Percentiles rank a stretch among this genome's conserved stretches.
Conservation (phyloP, 2,113 vertebrate species). For the Malurus alboscapulatus region DNA sequence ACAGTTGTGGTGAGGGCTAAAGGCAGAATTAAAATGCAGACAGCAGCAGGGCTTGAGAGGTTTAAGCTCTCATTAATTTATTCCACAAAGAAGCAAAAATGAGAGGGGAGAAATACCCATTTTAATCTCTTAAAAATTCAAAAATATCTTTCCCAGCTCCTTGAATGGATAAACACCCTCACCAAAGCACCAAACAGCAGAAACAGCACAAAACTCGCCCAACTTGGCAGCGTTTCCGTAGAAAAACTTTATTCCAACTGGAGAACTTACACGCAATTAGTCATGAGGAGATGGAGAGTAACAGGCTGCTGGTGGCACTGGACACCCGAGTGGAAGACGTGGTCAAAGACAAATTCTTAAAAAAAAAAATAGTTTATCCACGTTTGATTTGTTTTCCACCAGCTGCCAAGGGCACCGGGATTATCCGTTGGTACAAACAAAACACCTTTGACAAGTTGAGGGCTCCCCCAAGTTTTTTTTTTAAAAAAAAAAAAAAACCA, state of each 20-base stretch:
- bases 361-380: constrained; percentile 35
- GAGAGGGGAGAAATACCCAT: not conserved
- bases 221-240: constrained; percentile 49
- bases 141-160: accelerated
- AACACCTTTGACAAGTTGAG: constrained; percentile 62
- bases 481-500: constrained; percentile 48
- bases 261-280: constrained; percentile 73
- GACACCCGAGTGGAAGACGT: constrained; percentile 61
- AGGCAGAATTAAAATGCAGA: not conserved
- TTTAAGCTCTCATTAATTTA: not conserved
- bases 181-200: not conserved
- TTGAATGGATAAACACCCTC: accelerated
- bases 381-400: constrained; percentile 38
- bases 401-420: constrained; percentile 39
- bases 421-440: constrained; percentile 56
- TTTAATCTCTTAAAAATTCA: accelerated
- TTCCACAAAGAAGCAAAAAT: not conserved
- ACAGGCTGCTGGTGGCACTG: constrained; percentile 72
- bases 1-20: not conserved
- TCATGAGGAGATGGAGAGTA: constrained; percentile 67
- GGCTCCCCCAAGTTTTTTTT: constrained; percentile 67
- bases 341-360: constrained; percentile 61
- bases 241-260: constrained; percentile 81
- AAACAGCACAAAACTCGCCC: not conserved
- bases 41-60: not conserved